Base-by-base conservation (phyloP, 2,888 invertebrate species). In the Anorthoa munda region DNA sequence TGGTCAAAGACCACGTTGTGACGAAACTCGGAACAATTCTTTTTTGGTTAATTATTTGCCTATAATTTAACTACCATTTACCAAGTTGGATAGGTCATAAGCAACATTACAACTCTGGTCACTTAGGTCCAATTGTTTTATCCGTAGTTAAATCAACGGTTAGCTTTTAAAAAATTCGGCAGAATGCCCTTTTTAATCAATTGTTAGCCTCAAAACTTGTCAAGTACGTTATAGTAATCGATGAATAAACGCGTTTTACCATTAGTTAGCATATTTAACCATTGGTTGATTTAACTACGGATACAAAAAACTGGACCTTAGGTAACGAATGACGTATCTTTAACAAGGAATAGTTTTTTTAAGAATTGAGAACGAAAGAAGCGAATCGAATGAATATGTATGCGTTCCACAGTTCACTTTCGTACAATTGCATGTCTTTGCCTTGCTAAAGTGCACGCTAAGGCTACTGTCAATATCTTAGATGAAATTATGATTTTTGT, bases 401-500 rank as follows among this genome's bases (percentile, higher is more conserved):
- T 77, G 77, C 78, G 82, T 86, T 85, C 80, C 84, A 82, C 84
- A 81, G 78, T 84, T 77, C 65, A 79, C 78, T 82, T 86, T 84
- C 76, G 69, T 77, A 72, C 82, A 84, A 73, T 86, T 77, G 63
- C 74, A 76, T 82, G 72, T 71, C 50, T 82, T 74, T 76, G 68
- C 68, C 11, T 72, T 79, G 63, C 60, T 67, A 59, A n/a, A n/a
- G 13, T 67, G 77, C 74, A 84, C 80, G 75, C 75, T 82, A 82
- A 66, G 53, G 45, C 56, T 79, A 78, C 68, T 77, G 75, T 53
- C 73, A 70, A 78, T 82, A 67, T 72, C 65, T 74, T 63, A 78
- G 79, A 79, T 72, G 68, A 82, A 63, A 68, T 66, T 66, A 61
- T 73, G 23, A 59, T 63, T 56, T 17, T 17, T 53, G 26, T 79